Base-by-base conservation (phyloP, 2,888 invertebrate species). In the Rhagium mordax region DNA sequence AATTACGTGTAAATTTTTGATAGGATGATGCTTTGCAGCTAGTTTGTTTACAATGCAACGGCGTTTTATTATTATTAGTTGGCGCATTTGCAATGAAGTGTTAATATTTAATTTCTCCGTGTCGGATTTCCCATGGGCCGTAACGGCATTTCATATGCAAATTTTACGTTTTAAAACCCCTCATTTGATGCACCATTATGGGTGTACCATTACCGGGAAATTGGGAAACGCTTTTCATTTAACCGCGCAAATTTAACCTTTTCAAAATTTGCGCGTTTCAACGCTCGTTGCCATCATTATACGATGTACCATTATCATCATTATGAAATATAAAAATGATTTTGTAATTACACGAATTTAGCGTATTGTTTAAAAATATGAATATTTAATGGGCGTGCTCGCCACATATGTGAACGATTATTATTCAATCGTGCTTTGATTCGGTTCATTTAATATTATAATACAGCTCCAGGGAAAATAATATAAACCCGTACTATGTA, bases 61-160 rank as follows among this genome's bases (percentile, higher is more conserved):
- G 60, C 47, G 70, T 70, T 71, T 76, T 65, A 71, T 77, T 77
- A 77, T 77, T 81, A 75, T 77, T 74, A 77, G 65, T 72, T 77
- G 79, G 83, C 78, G 79, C 82, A 82, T 83, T 83, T 79, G 81
- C 84, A 84, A 85, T 84, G 82, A 81, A 74, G 81, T 78, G 82
- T 84, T 85, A 85, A 84, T 84, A 84, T 85, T 85, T 84, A 85
- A 85, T 83, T 82, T 79, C 76, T 72, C 67, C 61, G 76, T 74
- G 72, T 78, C 76, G 79, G 78, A 83, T 83, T 84, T 83, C 83
- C 84, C 84, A 59, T 47, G 81, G 79, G 79, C 74, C 71, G 55
- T 76, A 80, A 81, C 78, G 74, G 77, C 79, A 81, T 82, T 82
- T 79, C 81, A 78, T 78, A 84, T 84, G 84, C 72, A 83, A 83